phyloP scores from a whole-genome alignment of 2,888 invertebrate genomes.

The Caenorhabditis afra region DNA sequence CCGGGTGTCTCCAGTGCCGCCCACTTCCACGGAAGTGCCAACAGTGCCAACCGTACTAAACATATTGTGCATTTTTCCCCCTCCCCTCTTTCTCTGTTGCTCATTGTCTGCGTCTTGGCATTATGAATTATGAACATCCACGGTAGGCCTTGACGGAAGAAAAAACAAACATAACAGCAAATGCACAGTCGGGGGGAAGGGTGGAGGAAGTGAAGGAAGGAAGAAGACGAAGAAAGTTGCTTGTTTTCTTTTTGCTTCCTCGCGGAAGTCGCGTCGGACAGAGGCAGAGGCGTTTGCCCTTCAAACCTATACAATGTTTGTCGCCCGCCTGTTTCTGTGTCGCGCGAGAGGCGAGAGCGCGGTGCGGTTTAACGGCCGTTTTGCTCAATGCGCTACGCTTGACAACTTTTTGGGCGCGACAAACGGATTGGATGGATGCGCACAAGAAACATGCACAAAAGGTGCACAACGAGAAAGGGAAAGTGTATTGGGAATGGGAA shows the following conservation, averaged over 20 bases:
- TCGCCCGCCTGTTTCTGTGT: slow-evolving; percentile 52
- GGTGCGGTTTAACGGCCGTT: slow-evolving; percentile 37
- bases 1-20: slow-evolving; percentile 35
- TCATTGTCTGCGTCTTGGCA: slow-evolving; percentile 18
- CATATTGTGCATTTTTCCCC: slow-evolving; percentile 36
- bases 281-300: slow-evolving; percentile 56
- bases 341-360: background rate
- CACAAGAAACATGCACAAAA: slow-evolving; percentile 9
- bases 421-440: slow-evolving; percentile 43
- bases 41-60: slow-evolving; percentile 23
- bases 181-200: background rate
- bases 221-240: slow-evolving; percentile 39
- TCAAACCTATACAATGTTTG: slow-evolving; percentile 57
- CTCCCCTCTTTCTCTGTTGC: slow-evolving; percentile 17
- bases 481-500: background rate
- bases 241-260: slow-evolving; percentile 40
- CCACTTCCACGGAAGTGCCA: slow-evolving; percentile 57
- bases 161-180: slow-evolving; percentile 41
- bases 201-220: too few relatives aligned
- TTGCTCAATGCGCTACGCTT: slow-evolving; percentile 27
- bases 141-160: slow-evolving; percentile 23
- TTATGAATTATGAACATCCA: slow-evolving; percentile 60
- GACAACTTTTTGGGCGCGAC: slow-evolving; percentile 47
- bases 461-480: background rate
- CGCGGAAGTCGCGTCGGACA: slow-evolving; percentile 39